Base-by-base conservation (phyloP, 2,113 vertebrate genomes). In the Passer domesticus region DNA sequence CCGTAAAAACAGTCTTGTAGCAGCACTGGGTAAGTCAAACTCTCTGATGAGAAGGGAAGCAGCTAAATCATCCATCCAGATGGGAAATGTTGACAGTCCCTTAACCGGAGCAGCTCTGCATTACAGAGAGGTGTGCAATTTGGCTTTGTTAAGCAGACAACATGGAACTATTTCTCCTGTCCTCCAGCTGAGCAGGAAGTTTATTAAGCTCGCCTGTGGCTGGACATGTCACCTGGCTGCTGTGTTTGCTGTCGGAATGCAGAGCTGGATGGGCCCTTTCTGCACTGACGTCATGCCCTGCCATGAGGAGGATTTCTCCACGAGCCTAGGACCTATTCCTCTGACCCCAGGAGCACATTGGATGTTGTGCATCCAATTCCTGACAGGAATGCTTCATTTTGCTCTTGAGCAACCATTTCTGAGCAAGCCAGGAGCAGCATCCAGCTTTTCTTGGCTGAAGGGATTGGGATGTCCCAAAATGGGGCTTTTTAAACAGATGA, bases 371-470 rank as follows among this genome's bases (percentile, higher is more conserved):
- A 90, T 95, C 85, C 87, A 95, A 52, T 50, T 93, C 94, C 87
- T 97, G 94, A 95, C 93, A 96, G 92, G 80, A 97, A 96, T 93
- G 91, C 91, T 96, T 92, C 91, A 80, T 94, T 96, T 91, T 78
- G 92, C 92, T 94, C 95, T 97, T 96, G 95, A 97, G 95, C 93
- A 96, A 95, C 93, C 58, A 79, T 76, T 96, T 96, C 83, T 60
- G 89, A 96, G 89, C 92, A 97, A 90, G 96, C 96, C 96, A 97
- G 89, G 52, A 96, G 92, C 76, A 94, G 87, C 94, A 88, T 97
- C 96, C 96, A 97, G 84, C 55, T 94, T 96, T 91, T 94, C 79
- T 95, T 93, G 92, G 89, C 96, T 79, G 66, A 62, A 87, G 89
- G 58, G 86, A 72, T 31, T 82, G 89, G 95, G 90, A 95, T 94